A percentile compares a stretch with the other conserved stretches of the same genome.
phyloP scores from a whole-genome alignment of 2,888 invertebrate species.

The Metallyticus violacea region DNA sequence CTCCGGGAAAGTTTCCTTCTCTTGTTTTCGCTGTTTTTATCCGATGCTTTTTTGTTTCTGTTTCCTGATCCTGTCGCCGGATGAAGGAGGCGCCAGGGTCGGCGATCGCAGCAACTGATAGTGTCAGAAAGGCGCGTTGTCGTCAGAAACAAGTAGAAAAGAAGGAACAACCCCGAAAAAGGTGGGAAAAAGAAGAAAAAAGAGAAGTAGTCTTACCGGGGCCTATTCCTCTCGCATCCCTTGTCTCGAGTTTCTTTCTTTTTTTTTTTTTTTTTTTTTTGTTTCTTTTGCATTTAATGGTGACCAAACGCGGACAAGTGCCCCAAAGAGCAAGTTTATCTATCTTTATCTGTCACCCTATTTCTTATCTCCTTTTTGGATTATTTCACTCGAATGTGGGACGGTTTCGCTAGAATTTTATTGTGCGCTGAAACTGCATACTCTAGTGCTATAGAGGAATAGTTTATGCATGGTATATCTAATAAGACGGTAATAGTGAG shows the following conservation, averaged over 20 bases:
- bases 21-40: not conserved
- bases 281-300: not conserved
- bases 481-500: no score
- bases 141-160: not conserved
- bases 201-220: not conserved
- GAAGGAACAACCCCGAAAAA: not conserved
- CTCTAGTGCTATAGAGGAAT: no score
- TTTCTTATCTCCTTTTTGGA: not conserved
- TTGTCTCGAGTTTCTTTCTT: no score
- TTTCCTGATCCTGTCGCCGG: not conserved
- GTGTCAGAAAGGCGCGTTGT: not conserved
- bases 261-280: not conserved
- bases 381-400: not conserved
- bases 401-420: no score
- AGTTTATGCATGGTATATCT: no score
- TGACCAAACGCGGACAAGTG: not conserved
- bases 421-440: no score
- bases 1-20: no score
- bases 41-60: no score
- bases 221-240: no score
- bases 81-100: conserved; percentile 18
- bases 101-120: conserved; percentile 17
- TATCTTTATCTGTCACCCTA: not conserved
- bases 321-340: not conserved
- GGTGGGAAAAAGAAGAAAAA: not conserved